phyloP scores from a whole-genome alignment of 2,113 vertebrate species.

The Bos javanicus region DNA sequence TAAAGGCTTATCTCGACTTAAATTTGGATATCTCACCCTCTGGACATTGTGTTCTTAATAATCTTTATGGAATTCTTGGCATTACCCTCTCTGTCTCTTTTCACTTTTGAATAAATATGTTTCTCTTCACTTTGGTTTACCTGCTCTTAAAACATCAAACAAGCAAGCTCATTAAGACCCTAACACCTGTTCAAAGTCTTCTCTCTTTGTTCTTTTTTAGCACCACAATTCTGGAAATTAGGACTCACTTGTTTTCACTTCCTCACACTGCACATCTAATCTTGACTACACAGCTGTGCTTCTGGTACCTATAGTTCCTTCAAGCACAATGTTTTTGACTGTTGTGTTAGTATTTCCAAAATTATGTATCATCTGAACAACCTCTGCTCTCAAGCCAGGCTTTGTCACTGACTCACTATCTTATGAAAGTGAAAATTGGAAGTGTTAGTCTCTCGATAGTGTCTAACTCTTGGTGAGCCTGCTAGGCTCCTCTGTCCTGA shows the following conservation, averaged over 20 bases:
- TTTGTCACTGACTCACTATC: not conserved
- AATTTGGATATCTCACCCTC: not conserved
- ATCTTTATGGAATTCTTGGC: not conserved
- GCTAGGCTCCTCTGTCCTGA: not conserved
- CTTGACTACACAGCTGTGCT: not conserved
- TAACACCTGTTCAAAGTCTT: not conserved
- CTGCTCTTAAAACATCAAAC: not conserved
- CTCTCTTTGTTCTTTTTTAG: not conserved
- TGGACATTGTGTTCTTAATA: not conserved
- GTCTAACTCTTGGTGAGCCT: not conserved
- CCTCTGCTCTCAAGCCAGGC: not conserved
- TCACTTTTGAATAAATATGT: not conserved
- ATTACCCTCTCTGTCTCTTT: not conserved
- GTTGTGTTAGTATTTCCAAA: not conserved
- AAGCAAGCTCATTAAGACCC: not conserved
- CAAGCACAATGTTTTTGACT: not conserved
- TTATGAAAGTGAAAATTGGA: not conserved
- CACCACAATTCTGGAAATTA: not conserved
- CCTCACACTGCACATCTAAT: not conserved
- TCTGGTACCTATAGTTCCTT: not conserved
- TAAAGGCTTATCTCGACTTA: not conserved
- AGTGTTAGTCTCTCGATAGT: not conserved
- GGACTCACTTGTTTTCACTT: not conserved
- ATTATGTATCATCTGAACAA: not conserved
- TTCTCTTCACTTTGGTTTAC: not conserved